Conservation (phyloP, 2,797 vertebrate genomes). For the Ptychobarbus kaznakovi region DNA sequence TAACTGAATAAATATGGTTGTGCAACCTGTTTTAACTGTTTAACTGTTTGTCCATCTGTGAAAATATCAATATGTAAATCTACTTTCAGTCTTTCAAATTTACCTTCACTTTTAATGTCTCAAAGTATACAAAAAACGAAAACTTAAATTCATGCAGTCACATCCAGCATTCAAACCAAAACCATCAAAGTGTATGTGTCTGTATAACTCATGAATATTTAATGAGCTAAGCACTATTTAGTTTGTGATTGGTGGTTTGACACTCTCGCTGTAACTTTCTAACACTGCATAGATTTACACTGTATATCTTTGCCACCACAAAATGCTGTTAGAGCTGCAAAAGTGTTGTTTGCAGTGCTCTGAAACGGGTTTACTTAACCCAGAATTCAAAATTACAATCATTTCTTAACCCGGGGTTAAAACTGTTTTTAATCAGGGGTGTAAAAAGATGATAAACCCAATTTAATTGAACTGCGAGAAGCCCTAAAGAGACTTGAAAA, state of each 20-base stretch:
- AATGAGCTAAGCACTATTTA: neutral
- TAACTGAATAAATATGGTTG: neutral
- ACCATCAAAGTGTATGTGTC: neutral
- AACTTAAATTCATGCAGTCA: neutral
- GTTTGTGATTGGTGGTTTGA: neutral
- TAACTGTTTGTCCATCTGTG: neutral
- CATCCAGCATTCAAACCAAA: neutral
- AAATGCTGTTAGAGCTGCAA: neutral
- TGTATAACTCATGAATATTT: slow-evolving; percentile 14
- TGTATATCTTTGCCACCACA: slow-evolving; percentile 15
- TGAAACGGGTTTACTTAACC: neutral
- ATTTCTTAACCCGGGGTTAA: slow-evolving; percentile 25
- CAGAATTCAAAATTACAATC: neutral
- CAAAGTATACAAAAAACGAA: neutral
- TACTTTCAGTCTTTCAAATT: neutral
- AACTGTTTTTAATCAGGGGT: neutral
- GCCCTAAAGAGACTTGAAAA: neutral
- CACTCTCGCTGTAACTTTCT: neutral
- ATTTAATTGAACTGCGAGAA: neutral
- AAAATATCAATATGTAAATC: neutral
- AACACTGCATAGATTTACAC: slow-evolving; percentile 18
- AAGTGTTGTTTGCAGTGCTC: neutral
- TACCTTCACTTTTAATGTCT: neutral
- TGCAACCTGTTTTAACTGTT: neutral
- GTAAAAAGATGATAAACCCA: neutral